phyloP scores from a whole-genome alignment of 2,888 invertebrate genomes.

The Phasia obesa region DNA sequence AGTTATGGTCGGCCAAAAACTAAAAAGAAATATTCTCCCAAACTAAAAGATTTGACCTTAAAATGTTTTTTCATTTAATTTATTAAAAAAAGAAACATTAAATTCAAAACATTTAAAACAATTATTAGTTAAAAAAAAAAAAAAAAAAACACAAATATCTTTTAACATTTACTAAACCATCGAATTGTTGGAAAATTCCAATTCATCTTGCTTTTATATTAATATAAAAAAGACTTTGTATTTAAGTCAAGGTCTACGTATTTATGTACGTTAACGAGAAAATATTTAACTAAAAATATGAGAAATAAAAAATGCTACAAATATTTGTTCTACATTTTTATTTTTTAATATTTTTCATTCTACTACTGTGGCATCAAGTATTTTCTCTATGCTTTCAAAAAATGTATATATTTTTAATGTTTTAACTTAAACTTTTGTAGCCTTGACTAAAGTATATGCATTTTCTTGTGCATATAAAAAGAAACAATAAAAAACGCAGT shows the following conservation, averaged over 20 bases:
- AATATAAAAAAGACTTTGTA: conserved; percentile 8
- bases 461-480: conserved; percentile 23
- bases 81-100: too few species aligned
- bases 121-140: too few species aligned
- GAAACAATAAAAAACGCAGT: neutral
- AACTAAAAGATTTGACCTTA: too few species aligned
- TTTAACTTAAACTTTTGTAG: conserved; percentile 39
- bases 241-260: conserved; percentile 58
- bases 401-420: conserved; percentile 55
- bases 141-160: too few species aligned
- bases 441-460: conserved; percentile 41
- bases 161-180: neutral
- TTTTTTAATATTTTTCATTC: too few species aligned
- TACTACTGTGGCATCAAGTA: neutral
- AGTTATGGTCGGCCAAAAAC: too few species aligned
- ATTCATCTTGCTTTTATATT: conserved; percentile 3
- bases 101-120: too few species aligned
- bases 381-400: conserved; percentile 22
- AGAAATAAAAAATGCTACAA: conserved; percentile 42
- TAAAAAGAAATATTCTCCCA: too few species aligned
- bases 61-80: too few species aligned
- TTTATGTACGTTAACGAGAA: conserved; percentile 41
- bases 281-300: conserved; percentile 31
- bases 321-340: conserved; percentile 56
- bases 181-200: conserved; percentile 18